phyloP scores from a whole-genome alignment of 2,113 vertebrate species.

The Promerops cafer region DNA sequence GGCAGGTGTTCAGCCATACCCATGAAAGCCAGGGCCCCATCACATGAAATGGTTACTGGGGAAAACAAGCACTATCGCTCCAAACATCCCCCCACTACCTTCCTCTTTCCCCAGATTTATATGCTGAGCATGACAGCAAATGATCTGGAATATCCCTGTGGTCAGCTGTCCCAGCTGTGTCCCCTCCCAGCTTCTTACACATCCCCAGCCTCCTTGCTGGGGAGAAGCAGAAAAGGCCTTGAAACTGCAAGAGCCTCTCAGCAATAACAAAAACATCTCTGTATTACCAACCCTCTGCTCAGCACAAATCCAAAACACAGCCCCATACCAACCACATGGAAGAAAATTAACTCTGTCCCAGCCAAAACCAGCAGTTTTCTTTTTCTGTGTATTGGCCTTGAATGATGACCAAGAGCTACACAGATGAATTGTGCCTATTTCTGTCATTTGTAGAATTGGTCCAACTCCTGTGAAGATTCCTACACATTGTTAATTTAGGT shows the following conservation, averaged over 20 bases:
- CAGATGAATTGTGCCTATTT: not conserved
- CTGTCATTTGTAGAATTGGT: not conserved
- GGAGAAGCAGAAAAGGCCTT: not conserved
- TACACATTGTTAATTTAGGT: not conserved
- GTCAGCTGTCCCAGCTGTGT: not conserved
- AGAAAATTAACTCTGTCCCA: not conserved
- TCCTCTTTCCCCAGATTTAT: not conserved
- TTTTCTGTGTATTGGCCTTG: not conserved
- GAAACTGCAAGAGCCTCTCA: not conserved
- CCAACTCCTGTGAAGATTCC: not conserved
- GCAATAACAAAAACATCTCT: not conserved
- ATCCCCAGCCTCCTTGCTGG: not conserved
- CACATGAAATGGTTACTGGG: fast-evolving
- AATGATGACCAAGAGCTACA: not conserved
- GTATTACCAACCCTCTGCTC: not conserved
- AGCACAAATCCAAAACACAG: not conserved
- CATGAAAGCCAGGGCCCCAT: not conserved
- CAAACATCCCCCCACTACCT: fast-evolving
- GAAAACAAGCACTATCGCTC: not conserved
- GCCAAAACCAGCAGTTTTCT: not conserved
- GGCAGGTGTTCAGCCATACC: not conserved
- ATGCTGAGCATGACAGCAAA: not conserved
- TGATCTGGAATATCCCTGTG: not conserved
- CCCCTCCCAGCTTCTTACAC: not conserved
- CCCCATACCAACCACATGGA: too few species aligned